Percentiles rank a stretch among this genome's conserved stretches.
phyloP scores from a whole-genome alignment of 2,888 invertebrate species.

The Leptinotarsa juncta region DNA sequence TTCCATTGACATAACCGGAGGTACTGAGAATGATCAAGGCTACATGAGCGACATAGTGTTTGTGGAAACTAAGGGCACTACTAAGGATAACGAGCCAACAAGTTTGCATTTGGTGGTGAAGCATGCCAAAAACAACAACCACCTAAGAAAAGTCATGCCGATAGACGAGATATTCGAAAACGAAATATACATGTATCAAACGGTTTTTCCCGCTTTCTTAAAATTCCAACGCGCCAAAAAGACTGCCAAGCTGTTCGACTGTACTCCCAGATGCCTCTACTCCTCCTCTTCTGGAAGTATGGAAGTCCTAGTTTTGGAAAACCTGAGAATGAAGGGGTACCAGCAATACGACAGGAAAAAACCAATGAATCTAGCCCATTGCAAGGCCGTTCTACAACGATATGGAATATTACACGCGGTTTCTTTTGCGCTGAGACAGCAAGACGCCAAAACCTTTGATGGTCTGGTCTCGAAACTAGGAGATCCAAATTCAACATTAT shows the following conservation, averaged over 20 bases:
- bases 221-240: constrained; percentile 40
- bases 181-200: constrained; percentile 43
- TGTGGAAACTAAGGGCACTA: background rate
- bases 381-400: constrained; percentile 37
- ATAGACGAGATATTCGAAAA: constrained; percentile 11
- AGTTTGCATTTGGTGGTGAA: constrained; percentile 16
- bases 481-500: background rate
- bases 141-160: constrained; percentile 11
- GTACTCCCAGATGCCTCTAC: constrained; percentile 42
- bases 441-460: constrained; percentile 33
- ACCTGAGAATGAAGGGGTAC: constrained; percentile 42
- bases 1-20: background rate
- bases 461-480: constrained; percentile 4
- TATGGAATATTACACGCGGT: constrained; percentile 46
- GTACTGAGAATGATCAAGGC: constrained; percentile 9
- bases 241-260: constrained; percentile 26
- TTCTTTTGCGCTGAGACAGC: constrained; percentile 45
- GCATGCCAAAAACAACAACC: constrained; percentile 8
- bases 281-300: constrained; percentile 28
- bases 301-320: constrained; percentile 43
- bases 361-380: constrained; percentile 43
- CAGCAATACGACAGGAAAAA: constrained; percentile 37
- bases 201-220: constrained; percentile 36
- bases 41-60: constrained; percentile 15
- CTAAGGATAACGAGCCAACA: background rate